Percentiles rank a stretch among this genome's conserved stretches.
Evolutionary conservation across 1,140 invertebrate species (phyloP).

Genomic region (Zaprionus nigranus): DNA sequence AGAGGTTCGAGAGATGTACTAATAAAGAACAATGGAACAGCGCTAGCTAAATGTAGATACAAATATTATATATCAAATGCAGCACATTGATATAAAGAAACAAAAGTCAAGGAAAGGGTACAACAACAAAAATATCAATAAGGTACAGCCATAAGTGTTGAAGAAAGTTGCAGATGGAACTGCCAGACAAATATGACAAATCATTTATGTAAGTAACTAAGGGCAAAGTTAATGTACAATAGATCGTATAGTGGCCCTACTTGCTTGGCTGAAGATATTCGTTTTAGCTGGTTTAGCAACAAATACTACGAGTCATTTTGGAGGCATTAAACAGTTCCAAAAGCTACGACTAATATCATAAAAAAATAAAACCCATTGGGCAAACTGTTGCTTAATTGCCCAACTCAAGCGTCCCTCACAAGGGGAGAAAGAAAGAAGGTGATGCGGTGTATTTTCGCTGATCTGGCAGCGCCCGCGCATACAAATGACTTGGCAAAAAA

Average conservation of each 20-base stretch:
- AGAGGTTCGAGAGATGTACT: conserved; percentile 10
- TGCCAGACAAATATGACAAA: neutral
- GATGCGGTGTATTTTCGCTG: conserved; percentile 2
- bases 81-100: no score
- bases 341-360: conserved; percentile 1
- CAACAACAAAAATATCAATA: no score
- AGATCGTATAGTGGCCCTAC: neutral
- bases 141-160: neutral
- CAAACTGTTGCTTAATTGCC: conserved; percentile 11
- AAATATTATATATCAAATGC: no score
- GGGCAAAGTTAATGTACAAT: neutral
- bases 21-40: neutral
- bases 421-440: neutral
- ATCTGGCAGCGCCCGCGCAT: conserved; percentile 36
- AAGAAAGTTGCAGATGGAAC: neutral
- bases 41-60: neutral
- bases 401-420: neutral
- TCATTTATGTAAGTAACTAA: neutral
- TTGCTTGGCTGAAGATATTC: neutral
- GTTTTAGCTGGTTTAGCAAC: neutral
- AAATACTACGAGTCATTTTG: neutral
- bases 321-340: neutral
- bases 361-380: neutral
- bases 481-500: conserved; percentile 41
- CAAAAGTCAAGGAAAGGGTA: no score